Base-by-base conservation (phyloP, 1,140 invertebrate genomes). In the Heterodera schachtii region DNA sequence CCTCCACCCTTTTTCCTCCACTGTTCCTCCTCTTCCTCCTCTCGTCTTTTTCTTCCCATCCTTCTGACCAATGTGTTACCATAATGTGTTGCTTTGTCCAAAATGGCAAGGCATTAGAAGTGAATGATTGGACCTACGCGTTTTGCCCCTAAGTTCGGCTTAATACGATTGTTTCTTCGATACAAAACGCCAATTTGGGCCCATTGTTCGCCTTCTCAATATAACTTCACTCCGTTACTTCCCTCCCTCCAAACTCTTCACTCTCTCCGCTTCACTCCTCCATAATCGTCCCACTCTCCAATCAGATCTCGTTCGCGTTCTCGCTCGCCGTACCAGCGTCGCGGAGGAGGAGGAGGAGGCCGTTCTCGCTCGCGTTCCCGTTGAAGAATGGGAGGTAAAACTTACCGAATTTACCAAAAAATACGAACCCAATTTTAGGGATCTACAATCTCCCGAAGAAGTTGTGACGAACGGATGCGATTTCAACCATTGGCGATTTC, bases 301-400 rank as follows among this genome's bases (percentile, higher is more conserved):
- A 43, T 83, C 19, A 46, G 64, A 21, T 82, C 47, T 31, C 47
- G 60, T 49, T 66, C 67, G 52, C 69, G 81, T 57, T 82, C 81
- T 74, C 81, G 81, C 3, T 82, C 81, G 19, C 81, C 81, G 19
- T 78, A 78, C 70, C 69, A 67, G 52, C 81, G 81, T 69, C 79
- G 81, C 44, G 71, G 81, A 31, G 81, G 81, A 16, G 31, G 81
- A 16, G 31, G 31, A 31, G 47, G 81, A 31, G 52, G 81, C 31
- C 81, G 81, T 64, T 82, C 81, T 21, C 81, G 69, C 46, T 73
- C 74, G n/a, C 80, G 73, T 11, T 78, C 73, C 13, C 80, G 81
- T 76, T 82, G 69, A 71, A 43, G 11, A 70, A 71, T 69, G 69
- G 31, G n/a, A 46, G 69, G 69, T 3, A 1, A 71, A 46, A 13